These are phyloP conservation scores for Leptinotarsa juncta DNA, from an alignment of 2,888 invertebrate species.

Conservation along the genomic window DNA sequence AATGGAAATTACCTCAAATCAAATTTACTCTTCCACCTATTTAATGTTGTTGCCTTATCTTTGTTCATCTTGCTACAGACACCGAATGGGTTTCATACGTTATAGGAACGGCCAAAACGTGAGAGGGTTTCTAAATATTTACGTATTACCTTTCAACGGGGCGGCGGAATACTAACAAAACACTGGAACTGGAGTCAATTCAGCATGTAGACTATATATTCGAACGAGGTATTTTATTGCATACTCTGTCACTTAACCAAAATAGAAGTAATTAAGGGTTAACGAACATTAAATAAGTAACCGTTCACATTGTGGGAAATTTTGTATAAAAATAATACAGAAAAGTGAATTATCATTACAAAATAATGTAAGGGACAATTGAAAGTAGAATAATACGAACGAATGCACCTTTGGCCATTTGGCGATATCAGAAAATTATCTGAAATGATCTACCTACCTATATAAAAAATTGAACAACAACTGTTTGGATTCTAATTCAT, in stretches of 20 bases:
- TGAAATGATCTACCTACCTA: too few species aligned
- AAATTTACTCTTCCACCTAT: conserved; percentile 7
- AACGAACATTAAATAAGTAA: conserved; percentile 3
- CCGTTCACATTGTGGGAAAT: neutral
- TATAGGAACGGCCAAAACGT: conserved; percentile 12
- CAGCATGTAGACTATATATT: conserved; percentile 1
- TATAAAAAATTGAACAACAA: too few species aligned
- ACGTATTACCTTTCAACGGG: conserved; percentile 1
- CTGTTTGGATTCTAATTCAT: too few species aligned
- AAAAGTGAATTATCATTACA: too few species aligned
- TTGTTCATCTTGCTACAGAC: conserved; percentile 9
- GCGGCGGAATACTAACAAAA: conserved; percentile 11
- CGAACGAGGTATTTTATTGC: conserved; percentile 3
- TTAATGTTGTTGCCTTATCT: conserved; percentile 19
- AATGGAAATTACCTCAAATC: conserved; percentile 10
- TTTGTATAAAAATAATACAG: neutral
- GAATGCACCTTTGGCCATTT: too few species aligned
- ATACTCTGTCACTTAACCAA: conserved; percentile 4
- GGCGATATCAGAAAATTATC: too few species aligned
- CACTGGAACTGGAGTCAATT: conserved; percentile 1
- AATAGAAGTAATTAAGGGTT: conserved; percentile 8
- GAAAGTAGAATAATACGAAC: too few species aligned
- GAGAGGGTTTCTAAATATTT: conserved; percentile 15
- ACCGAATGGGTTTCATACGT: conserved; percentile 5
- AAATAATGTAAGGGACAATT: too few species aligned